Percentiles rank a stretch among this genome's conserved stretches.
phyloP scores from a whole-genome alignment of 1,140 invertebrate species.

The Sycobia sp. region DNA sequence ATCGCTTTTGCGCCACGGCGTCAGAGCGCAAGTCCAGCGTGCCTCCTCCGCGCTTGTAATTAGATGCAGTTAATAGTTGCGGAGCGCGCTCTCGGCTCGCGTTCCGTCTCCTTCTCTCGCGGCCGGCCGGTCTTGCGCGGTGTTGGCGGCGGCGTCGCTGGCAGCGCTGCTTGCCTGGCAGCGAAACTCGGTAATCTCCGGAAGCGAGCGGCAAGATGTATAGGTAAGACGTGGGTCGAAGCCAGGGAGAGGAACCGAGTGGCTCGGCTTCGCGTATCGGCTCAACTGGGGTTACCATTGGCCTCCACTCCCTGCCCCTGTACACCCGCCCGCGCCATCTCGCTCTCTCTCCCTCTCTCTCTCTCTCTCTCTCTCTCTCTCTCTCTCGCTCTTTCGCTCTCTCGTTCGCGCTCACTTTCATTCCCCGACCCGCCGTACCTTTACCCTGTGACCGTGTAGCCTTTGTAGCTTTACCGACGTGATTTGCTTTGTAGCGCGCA shows the following conservation, averaged over 20 bases:
- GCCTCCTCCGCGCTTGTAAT: constrained; percentile 54
- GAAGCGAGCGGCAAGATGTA: constrained; percentile 33
- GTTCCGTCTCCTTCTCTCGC: neutral
- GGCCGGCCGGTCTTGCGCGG: neutral
- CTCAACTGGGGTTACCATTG: constrained; percentile 46
- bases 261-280: neutral
- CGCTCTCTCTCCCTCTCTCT: neutral
- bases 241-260: neutral
- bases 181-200: constrained; percentile 55
- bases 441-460: neutral
- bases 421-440: too few relatives aligned
- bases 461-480: constrained; percentile 31
- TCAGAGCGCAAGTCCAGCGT: neutral
- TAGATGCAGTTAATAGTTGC: constrained; percentile 62
- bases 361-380: neutral
- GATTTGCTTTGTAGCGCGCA: constrained; percentile 46
- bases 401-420: too few relatives aligned
- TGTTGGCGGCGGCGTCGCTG: too few relatives aligned
- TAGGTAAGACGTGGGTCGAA: neutral
- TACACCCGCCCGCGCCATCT: neutral
- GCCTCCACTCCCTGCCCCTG: constrained; percentile 27
- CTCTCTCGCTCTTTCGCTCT: too few relatives aligned
- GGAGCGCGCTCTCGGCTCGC: neutral
- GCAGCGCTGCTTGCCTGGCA: constrained; percentile 34
- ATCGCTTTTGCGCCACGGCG: constrained; percentile 44